These are phyloP conservation scores for Bombus sylvicola DNA, from an alignment of 1,140 invertebrate species.

Conservation along the genomic window DNA sequence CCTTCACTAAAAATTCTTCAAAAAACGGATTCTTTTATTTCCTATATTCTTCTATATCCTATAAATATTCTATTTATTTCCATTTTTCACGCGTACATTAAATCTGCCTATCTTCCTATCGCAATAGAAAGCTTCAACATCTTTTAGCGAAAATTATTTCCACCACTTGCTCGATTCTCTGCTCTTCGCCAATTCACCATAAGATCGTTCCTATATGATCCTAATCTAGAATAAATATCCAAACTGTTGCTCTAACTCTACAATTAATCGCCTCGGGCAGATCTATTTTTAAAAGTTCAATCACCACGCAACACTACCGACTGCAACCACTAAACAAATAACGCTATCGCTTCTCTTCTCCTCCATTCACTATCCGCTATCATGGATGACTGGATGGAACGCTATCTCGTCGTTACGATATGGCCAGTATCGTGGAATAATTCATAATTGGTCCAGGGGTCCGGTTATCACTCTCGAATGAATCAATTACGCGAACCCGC, in stretches of 20 bases:
- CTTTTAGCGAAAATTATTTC: neutral
- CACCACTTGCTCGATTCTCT: neutral
- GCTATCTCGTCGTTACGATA: constrained; percentile 24
- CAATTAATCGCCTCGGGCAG: neutral
- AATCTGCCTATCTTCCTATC: neutral
- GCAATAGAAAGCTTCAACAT: neutral
- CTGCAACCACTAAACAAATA: neutral
- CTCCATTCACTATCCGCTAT: neutral
- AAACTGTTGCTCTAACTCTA: no score
- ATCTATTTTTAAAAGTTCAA: neutral
- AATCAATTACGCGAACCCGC: constrained; percentile 58
- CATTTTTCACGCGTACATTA: neutral
- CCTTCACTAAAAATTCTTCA: neutral
- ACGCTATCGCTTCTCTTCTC: neutral
- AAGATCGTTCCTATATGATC: neutral
- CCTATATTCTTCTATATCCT: no score
- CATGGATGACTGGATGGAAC: constrained; percentile 3
- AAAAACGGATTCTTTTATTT: neutral
- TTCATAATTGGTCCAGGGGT: constrained; percentile 50
- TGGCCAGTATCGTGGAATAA: constrained; percentile 20
- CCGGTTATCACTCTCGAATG: constrained; percentile 46
- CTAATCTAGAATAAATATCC: no score
- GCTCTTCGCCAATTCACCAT: neutral
- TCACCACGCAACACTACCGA: neutral
- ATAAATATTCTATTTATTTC: no score